Evolutionary conservation across 1,140 invertebrate species (phyloP).

Genomic region (Zelostemma sp.): DNA sequence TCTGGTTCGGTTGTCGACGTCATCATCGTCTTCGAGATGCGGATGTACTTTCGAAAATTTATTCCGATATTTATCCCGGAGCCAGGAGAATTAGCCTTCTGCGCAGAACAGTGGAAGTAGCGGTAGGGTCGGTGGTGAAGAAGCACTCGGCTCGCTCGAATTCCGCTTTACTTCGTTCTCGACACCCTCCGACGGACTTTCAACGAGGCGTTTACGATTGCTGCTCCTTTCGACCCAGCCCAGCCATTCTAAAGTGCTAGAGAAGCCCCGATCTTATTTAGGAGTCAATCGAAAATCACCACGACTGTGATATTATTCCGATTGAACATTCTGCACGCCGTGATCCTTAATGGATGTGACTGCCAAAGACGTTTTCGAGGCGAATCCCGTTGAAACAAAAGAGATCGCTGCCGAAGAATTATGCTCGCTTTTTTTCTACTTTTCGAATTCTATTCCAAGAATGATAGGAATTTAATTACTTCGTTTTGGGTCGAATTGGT

Average conservation of each 20-base stretch:
- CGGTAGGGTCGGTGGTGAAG: conserved; percentile 21
- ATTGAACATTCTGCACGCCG: conserved; percentile 21
- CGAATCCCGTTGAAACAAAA: not conserved
- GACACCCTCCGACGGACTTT: conserved; percentile 53
- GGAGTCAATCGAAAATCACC: conserved; percentile 52
- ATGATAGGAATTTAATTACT: too few relatives aligned
- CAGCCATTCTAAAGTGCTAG: conserved; percentile 26
- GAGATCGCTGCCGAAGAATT: not conserved
- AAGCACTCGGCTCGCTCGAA: conserved; percentile 23
- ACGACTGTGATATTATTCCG: conserved; percentile 36
- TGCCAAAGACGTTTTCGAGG: conserved; percentile 23
- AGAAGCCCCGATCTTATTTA: conserved; percentile 35
- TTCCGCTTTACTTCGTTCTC: conserved; percentile 30
- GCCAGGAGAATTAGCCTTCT: conserved; percentile 55
- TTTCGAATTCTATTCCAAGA: too few relatives aligned
- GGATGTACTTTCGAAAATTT: conserved; percentile 58
- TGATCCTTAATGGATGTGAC: conserved; percentile 13
- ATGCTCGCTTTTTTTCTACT: not conserved
- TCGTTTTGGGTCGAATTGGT: too few relatives aligned
- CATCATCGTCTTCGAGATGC: conserved; percentile 43
- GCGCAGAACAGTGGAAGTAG: conserved; percentile 28
- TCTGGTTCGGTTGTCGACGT: conserved; percentile 39
- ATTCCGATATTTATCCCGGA: conserved; percentile 65
- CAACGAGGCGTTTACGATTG: conserved; percentile 57
- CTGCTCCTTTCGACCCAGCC: conserved; percentile 36